Evolutionary conservation across 2,888 invertebrate genomes (phyloP).

Genomic region (Bugulina stolonifera): DNA sequence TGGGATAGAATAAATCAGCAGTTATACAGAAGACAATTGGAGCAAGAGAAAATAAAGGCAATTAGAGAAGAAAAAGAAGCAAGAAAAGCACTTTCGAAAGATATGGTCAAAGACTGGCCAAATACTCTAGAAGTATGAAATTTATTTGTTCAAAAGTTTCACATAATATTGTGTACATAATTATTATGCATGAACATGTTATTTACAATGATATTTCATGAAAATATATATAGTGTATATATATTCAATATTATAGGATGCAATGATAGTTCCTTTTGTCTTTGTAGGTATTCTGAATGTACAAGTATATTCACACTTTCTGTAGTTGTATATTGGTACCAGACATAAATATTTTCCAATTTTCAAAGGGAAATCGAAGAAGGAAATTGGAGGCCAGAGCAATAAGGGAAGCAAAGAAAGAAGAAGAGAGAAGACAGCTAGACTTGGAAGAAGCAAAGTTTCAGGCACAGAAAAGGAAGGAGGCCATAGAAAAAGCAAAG

Average conservation of each 20-base stretch:
- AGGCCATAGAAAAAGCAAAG: conserved; percentile 53
- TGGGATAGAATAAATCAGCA: conserved; percentile 49
- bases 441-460: conserved; percentile 52
- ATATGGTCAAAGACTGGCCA: conserved; percentile 50
- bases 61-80: conserved; percentile 43
- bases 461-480: conserved; percentile 48
- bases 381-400: conserved; percentile 49
- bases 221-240: too few relatives aligned
- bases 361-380: conserved; percentile 46
- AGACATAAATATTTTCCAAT: too few relatives aligned
- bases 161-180: too few relatives aligned
- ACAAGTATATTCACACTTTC: too few relatives aligned
- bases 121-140: conserved; percentile 50
- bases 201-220: too few relatives aligned
- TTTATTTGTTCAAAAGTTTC: too few relatives aligned
- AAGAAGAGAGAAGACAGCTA: conserved; percentile 44
- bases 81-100: conserved; percentile 44
- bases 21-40: conserved; percentile 45
- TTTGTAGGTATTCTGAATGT: too few relatives aligned
- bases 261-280: too few relatives aligned
- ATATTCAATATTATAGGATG: too few relatives aligned
- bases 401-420: conserved; percentile 48
- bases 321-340: too few relatives aligned
- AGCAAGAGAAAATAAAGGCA: conserved; percentile 40
- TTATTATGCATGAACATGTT: too few relatives aligned